Evolutionary conservation across 2,113 vertebrate species (phyloP).

Genomic region (Urocynchramus pylzowi): DNA sequence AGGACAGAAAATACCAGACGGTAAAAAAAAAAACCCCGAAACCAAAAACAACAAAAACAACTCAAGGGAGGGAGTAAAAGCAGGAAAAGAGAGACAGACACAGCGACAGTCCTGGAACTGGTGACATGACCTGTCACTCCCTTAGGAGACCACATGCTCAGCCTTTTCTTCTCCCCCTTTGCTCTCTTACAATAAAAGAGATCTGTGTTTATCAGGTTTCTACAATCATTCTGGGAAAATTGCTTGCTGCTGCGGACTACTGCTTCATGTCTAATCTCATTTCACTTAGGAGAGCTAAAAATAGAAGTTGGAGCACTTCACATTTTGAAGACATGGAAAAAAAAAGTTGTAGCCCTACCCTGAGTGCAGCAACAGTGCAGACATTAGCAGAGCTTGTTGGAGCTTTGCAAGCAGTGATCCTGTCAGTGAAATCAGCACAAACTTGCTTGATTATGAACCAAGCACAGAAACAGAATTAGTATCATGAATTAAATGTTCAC

Average conservation of each 20-base stretch:
- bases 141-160: not conserved
- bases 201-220: conserved; percentile 29
- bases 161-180: not conserved
- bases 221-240: conserved; percentile 10
- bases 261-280: conserved; percentile 21
- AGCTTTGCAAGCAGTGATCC: not conserved
- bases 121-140: not conserved
- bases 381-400: not conserved
- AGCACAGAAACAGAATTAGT: not conserved
- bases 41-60: no score
- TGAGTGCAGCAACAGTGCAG: not conserved
- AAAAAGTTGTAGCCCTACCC: not conserved
- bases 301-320: conserved; percentile 16
- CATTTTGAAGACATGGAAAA: not conserved
- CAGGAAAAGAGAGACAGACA: not conserved
- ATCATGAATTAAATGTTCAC: not conserved
- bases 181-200: conserved; percentile 2
- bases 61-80: not conserved
- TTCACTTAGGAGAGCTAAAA: conserved; percentile 56
- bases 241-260: not conserved
- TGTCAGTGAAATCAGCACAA: not conserved
- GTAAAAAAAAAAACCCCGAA: not conserved
- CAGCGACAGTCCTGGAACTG: not conserved
- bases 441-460: not conserved
- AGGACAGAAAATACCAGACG: not conserved